These are phyloP conservation scores for Anas georgica DNA, from an alignment of 2,797 vertebrate species.

Conservation along the genomic window DNA sequence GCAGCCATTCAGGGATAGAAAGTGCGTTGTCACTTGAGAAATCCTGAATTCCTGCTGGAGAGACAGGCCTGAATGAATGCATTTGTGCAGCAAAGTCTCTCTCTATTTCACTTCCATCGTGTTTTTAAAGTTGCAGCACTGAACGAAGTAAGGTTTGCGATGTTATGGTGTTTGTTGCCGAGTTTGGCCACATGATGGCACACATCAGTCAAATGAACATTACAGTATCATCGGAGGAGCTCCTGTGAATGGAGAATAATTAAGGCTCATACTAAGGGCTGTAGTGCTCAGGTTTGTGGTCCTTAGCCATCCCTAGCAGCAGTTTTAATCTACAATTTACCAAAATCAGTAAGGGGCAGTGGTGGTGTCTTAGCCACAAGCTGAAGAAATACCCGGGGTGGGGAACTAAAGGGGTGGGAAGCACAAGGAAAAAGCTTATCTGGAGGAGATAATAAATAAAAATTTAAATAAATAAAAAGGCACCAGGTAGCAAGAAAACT, in stretches of 20 bases:
- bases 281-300: neutral
- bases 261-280: neutral
- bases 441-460: neutral
- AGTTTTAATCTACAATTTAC: conserved; percentile 32
- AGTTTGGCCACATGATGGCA: conserved; percentile 77
- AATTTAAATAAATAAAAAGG: neutral
- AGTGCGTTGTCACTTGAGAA: neutral
- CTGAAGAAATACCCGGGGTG: neutral
- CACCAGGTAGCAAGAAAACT: neutral
- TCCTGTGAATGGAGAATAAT: neutral
- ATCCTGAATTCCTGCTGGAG: neutral
- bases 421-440: neutral
- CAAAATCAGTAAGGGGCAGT: neutral
- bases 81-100: neutral
- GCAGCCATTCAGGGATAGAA: neutral
- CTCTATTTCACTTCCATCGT: neutral
- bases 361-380: neutral
- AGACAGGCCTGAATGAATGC: neutral
- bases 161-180: conserved; percentile 44
- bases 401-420: neutral
- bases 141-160: neutral
- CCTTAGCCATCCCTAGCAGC: neutral
- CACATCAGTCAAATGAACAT: conserved; percentile 58
- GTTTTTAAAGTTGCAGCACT: neutral
- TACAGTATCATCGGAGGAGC: rapidly evolving